Percentiles rank a stretch among this genome's conserved stretches.
Conservation (phyloP, 2,797 vertebrate species). For the Urosaurus nigricauda region DNA sequence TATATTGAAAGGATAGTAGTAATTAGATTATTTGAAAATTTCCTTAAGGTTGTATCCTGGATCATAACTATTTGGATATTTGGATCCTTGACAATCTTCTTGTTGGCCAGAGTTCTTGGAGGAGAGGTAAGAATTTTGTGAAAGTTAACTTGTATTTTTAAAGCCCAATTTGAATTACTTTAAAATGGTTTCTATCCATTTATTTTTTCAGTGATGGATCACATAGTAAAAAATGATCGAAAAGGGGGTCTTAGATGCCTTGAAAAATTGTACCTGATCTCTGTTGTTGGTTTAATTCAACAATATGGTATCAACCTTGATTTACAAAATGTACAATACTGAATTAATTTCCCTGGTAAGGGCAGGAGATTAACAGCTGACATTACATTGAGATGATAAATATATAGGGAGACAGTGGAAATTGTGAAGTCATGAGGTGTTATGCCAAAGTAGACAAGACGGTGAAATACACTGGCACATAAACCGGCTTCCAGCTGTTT, state of each 20-base stretch:
- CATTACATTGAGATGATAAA: not conserved
- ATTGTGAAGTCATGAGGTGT: not conserved
- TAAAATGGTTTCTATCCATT: not conserved
- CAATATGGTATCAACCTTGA: not conserved
- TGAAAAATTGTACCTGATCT: not conserved
- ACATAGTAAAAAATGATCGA: not conserved
- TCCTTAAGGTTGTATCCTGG: slow-evolving; percentile 95
- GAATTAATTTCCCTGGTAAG: not conserved
- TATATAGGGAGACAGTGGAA: not conserved
- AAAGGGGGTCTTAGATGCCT: not conserved
- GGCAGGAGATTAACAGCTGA: not conserved
- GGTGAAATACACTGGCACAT: too few relatives aligned
- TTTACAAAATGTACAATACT: not conserved
- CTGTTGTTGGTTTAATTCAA: not conserved
- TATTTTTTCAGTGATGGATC: not conserved
- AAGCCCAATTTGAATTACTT: slow-evolving; percentile 1
- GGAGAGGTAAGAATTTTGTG: slow-evolving; percentile 88
- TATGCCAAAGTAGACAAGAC: not conserved
- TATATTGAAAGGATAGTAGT: not conserved
- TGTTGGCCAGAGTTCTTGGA: slow-evolving; percentile 96
- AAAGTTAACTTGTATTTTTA: slow-evolving; percentile 29
- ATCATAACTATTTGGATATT: slow-evolving; percentile 99
- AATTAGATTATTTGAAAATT: not conserved
- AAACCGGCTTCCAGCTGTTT: too few relatives aligned
- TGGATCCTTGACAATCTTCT: slow-evolving; percentile 96